phyloP scores from a whole-genome alignment of 2,797 vertebrate genomes.

The Mormyrus proboscirostris region DNA sequence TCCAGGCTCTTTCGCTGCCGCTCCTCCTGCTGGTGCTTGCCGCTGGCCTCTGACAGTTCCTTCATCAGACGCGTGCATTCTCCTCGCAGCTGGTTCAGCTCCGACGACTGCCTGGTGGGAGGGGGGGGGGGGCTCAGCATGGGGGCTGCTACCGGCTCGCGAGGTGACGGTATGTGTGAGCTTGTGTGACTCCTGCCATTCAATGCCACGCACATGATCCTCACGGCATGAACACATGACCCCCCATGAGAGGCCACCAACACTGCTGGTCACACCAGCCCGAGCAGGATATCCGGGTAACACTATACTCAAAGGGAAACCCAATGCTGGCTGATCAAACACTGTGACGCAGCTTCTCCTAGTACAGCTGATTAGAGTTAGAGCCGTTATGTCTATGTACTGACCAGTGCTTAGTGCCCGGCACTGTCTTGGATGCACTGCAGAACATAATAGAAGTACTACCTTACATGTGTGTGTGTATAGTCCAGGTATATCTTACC shows the following conservation, averaged over 20 bases:
- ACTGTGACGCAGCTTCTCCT: neutral
- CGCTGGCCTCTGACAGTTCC: constrained; percentile 81
- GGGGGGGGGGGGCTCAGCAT: neutral
- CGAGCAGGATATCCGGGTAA: neutral
- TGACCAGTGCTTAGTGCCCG: neutral
- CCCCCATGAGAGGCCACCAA: neutral
- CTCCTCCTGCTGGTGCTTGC: constrained; percentile 89
- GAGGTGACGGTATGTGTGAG: neutral
- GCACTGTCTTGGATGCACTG: neutral
- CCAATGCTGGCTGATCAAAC: neutral
- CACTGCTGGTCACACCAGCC: neutral
- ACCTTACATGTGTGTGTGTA: neutral
- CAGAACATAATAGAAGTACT: neutral
- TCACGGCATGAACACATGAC: neutral
- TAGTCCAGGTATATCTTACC: neutral
- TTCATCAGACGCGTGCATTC: constrained; percentile 82
- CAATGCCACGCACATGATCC: neutral
- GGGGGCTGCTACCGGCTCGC: neutral
- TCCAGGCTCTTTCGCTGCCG: constrained; percentile 90
- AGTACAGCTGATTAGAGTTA: neutral
- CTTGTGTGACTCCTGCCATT: neutral
- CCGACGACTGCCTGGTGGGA: constrained; percentile 77
- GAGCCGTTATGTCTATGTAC: neutral
- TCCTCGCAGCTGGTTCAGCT: constrained; percentile 86
- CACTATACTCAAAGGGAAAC: neutral